Percentiles rank a stretch among this genome's conserved stretches.
phyloP scores from a whole-genome alignment of 2,797 vertebrate genomes.

The Helarctos malayanus region DNA sequence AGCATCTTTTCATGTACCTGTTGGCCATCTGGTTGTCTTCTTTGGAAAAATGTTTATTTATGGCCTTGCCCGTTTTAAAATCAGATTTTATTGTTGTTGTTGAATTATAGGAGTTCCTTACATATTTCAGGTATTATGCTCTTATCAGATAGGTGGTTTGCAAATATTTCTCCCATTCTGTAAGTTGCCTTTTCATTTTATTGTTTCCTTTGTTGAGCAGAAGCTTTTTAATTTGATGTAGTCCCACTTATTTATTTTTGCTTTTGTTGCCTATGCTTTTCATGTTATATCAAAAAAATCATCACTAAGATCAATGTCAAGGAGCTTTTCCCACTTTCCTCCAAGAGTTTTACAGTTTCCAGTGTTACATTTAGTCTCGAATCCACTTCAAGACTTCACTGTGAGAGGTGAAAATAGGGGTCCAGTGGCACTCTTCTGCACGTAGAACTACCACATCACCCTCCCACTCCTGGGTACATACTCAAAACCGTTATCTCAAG shows the following conservation, averaged over 20 bases:
- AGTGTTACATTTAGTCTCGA: background rate
- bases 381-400: background rate
- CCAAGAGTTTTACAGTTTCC: background rate
- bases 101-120: conserved; percentile 18
- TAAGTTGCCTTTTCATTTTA: background rate
- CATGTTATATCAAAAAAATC: background rate
- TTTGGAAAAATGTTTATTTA: conserved; percentile 29
- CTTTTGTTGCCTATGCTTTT: background rate
- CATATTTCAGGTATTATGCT: background rate
- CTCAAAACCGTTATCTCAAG: background rate
- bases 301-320: background rate
- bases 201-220: background rate
- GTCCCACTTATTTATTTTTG: background rate
- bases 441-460: background rate
- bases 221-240: background rate
- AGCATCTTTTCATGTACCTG: background rate
- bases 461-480: background rate
- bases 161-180: background rate
- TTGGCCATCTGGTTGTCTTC: background rate
- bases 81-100: background rate
- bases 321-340: background rate
- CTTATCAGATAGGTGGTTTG: background rate
- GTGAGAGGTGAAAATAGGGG: background rate
- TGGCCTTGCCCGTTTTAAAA: background rate
- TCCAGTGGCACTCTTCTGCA: background rate